Evolutionary conservation across 2,113 vertebrate species (phyloP), one percentile per base, ranked within the genome.

Genomic region (Scalopus aquaticus): DNA sequence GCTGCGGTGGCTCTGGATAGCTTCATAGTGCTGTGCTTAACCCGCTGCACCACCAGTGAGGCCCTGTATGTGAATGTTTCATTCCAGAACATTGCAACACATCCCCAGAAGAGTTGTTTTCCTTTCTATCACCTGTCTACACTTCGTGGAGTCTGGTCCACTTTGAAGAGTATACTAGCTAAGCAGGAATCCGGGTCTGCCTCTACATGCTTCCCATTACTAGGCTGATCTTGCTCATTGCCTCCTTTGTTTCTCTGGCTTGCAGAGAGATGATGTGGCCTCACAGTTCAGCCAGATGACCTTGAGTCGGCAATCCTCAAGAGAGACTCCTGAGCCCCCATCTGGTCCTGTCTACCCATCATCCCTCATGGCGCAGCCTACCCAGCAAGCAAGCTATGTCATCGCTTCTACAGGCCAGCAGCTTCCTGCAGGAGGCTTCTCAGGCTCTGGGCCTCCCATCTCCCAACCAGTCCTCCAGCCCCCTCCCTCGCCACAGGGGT

Each of bases 221-320:
- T 56, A 39, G 15, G 44, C 42, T 6, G 19, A 1, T 54, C 58
- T 65, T 7, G 9, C 39, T 77, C 37, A 91, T 87, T 10, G 35
- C 88, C 91, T 42, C 17, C 6, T 93, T 10, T 81, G n/a, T 79
- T 54, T 85, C 81, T 91, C 39, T 90, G 90, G 39, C 91, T 97
- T 7, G 15, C 98, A 99, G 99, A 98, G 99, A 76, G 99, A 99
- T 42, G 99, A 99, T 17, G 97, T 99, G 96, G 98, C 99, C 2
- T 98, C 99, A 0, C 99, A 99, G 98, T 99, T 99, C 49, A 95
- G 95, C 97, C 99, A 99, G 92, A 98, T 99, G 98, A 98, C 98
- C 37, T 95, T 99, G 93, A 99, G 98, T 95, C 99, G 98, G n/a
- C 99, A 99, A 9, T 98, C 99, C 3, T 98, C 98, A 0, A 98